Percentiles rank a stretch among this genome's conserved stretches.
Evolutionary conservation across 2,888 invertebrate species (phyloP).

Genomic region (Apotomis turbidana): DNA sequence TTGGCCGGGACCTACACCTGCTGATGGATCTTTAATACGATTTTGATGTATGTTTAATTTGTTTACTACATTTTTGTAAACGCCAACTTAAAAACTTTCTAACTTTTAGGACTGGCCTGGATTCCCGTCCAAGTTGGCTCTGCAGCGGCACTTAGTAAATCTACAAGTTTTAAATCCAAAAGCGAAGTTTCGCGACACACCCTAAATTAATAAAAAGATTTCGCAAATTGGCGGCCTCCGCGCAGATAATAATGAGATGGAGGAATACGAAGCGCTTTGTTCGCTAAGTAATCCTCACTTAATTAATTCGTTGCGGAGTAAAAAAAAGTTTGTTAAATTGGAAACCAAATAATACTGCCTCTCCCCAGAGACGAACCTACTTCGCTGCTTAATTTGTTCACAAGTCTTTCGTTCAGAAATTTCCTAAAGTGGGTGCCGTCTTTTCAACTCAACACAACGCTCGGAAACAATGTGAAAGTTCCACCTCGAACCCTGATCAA

Average conservation of each 20-base stretch:
- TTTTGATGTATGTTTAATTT: slow-evolving; percentile 17
- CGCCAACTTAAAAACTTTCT: not conserved
- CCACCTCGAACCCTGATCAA: slow-evolving; percentile 45
- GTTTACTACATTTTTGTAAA: not conserved
- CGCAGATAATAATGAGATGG: slow-evolving; percentile 54
- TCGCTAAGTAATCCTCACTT: slow-evolving; percentile 63
- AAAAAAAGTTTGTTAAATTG: slow-evolving; percentile 62
- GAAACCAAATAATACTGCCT: slow-evolving; percentile 60
- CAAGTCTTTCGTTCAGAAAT: slow-evolving; percentile 67
- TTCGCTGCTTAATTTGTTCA: slow-evolving; percentile 65
- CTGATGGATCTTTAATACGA: slow-evolving; percentile 19
- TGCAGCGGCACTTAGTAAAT: slow-evolving; percentile 1
- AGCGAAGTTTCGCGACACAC: slow-evolving; percentile 41
- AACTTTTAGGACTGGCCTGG: not conserved
- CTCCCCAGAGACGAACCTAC: slow-evolving; percentile 56
- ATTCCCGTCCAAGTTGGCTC: not conserved
- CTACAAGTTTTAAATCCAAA: slow-evolving; percentile 5
- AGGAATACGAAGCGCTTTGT: slow-evolving; percentile 61
- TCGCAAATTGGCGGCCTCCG: slow-evolving; percentile 30
- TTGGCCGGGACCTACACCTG: not conserved
- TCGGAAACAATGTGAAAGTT: slow-evolving; percentile 55
- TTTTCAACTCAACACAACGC: slow-evolving; percentile 60
- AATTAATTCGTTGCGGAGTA: slow-evolving; percentile 66
- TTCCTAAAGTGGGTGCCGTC: slow-evolving; percentile 55
- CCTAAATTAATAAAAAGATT: slow-evolving; percentile 50